Conservation (phyloP, 2,797 vertebrate genomes). For the Trachurus trachurus region DNA sequence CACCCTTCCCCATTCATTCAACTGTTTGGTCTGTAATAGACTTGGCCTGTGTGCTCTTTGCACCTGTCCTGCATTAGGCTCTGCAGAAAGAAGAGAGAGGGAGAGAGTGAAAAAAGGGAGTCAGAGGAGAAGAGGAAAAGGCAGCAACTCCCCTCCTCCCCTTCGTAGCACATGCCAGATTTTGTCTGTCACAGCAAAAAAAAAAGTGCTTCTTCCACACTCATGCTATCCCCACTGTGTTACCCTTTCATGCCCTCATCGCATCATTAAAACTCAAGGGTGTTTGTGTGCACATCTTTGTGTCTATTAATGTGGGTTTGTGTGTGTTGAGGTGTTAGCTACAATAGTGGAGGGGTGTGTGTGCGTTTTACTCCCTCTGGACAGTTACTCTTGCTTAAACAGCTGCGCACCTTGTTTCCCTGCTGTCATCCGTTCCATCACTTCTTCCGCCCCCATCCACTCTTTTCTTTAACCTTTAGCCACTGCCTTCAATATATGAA, state of each 20-base stretch:
- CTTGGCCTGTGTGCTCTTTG: conserved; percentile 65
- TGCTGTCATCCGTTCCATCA: conserved; percentile 51
- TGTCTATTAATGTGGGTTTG: conserved; percentile 24
- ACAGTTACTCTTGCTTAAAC: conserved; percentile 51
- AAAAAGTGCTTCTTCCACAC: conserved; percentile 67
- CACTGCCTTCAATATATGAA: conserved; percentile 26
- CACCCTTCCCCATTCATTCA: conserved; percentile 42
- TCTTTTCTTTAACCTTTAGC: conserved; percentile 52
- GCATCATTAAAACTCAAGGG: conserved; percentile 69
- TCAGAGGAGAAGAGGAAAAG: conserved; percentile 26
- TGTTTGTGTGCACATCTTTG: conserved; percentile 40
- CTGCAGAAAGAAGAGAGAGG: conserved; percentile 31
- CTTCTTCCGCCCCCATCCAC: background rate
- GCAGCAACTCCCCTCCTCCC: conserved; percentile 24
- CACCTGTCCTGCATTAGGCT: conserved; percentile 70
- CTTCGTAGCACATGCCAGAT: conserved; percentile 52
- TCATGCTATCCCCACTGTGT: conserved; percentile 45
- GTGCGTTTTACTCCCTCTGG: conserved; percentile 48
- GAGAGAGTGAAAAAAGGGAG: background rate
- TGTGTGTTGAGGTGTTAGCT: conserved; percentile 17
- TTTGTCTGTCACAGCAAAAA: conserved; percentile 77
- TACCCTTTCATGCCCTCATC: conserved; percentile 63
- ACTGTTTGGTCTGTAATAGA: conserved; percentile 51
- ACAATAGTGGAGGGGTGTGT: conserved; percentile 8
- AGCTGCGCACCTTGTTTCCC: conserved; percentile 63